Evolutionary conservation across 2,888 invertebrate genomes (phyloP), one percentile per base, ranked within the genome.

Genomic region (Lasioglossum zephyrum): DNA sequence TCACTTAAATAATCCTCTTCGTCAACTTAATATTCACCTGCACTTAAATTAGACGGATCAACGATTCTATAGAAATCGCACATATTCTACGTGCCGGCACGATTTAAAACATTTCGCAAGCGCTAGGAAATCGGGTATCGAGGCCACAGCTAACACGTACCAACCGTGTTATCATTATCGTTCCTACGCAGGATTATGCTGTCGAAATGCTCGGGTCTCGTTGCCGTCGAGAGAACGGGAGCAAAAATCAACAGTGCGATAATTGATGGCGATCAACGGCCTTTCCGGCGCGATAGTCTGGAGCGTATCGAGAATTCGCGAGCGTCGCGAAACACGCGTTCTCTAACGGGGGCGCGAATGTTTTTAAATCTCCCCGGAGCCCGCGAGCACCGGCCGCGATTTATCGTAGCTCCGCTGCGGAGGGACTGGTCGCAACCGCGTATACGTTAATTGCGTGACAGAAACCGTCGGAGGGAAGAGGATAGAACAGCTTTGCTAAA

Each of bases 331-430:
- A 81, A 77, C 70, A 63, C 79, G 70, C 73, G 73, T 73, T 82
- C 82, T 78, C 82, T 78, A 82, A 84, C 84, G 84, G 84, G 84
- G 86, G 85, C 88, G 90, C 82, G 89, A 90, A 91, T 90, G 91
- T 91, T 90, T 91, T 91, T 91, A 91, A 91, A 91, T 88, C 90
- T 91, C 87, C 86, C 87, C 87, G 83, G 86, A 88, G 89, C 84
- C 87, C 79, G 86, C 66, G 77, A 79, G 63, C 63, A 53, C 31
- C 39, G 60, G n/a, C 63, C 63, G 84, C 88, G 87, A 91, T 91
- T 91, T 91, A 91, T 91, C 87, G 90, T 66, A 79, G 82, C 84
- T 31, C 81, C 73, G 36, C 81, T 69, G 39, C 36, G 39, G 22
- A 36, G 22, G 72, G 53, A 73, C 77, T 18, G 85, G 79, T 49